A percentile compares a stretch with the other conserved stretches of the same genome.
Evolutionary conservation across 2,888 invertebrate species (phyloP).

Genomic region (Leptinotarsa juncta): DNA sequence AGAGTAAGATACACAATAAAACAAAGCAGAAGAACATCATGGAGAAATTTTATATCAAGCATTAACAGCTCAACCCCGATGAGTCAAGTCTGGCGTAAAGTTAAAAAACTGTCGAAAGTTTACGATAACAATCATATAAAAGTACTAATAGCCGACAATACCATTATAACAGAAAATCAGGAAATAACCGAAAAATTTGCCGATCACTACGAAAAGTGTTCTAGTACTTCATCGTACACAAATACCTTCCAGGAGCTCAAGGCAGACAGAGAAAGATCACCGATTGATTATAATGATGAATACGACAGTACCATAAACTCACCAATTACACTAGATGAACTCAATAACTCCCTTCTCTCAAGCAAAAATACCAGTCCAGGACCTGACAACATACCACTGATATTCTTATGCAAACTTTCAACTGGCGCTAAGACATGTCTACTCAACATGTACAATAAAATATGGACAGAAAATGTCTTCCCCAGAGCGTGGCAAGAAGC

Average conservation of each 20-base stretch:
- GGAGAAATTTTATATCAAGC: conserved; percentile 8
- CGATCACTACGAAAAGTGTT: conserved; percentile 15
- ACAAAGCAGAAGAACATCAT: conserved; percentile 13
- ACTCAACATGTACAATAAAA: conserved; percentile 10
- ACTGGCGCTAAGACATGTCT: conserved; percentile 4
- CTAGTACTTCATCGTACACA: conserved; percentile 16
- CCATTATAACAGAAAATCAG: conserved; percentile 12
- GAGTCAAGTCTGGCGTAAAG: conserved; percentile 19
- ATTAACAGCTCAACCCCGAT: conserved; percentile 21
- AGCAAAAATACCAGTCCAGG: conserved; percentile 13
- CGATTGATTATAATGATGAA: conserved; percentile 13
- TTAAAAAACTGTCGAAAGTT: conserved; percentile 18
- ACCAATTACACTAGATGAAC: conserved; percentile 13
- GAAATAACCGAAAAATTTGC: conserved; percentile 16
- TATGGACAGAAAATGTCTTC: conserved; percentile 14
- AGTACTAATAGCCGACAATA: conserved; percentile 11
- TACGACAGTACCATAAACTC: conserved; percentile 9
- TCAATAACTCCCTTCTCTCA: conserved; percentile 13
- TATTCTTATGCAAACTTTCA: conserved; percentile 10
- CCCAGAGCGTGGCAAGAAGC: conserved; percentile 21
- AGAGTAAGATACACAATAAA: conserved; percentile 12
- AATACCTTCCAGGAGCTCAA: conserved; percentile 6
- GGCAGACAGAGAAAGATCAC: conserved; percentile 9
- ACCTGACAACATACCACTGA: conserved; percentile 5
- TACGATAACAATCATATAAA: conserved; percentile 4